Percentiles rank a stretch among this genome's conserved stretches.
phyloP scores from a whole-genome alignment of 1,140 invertebrate genomes.

The Rhagoletis pomonella region DNA sequence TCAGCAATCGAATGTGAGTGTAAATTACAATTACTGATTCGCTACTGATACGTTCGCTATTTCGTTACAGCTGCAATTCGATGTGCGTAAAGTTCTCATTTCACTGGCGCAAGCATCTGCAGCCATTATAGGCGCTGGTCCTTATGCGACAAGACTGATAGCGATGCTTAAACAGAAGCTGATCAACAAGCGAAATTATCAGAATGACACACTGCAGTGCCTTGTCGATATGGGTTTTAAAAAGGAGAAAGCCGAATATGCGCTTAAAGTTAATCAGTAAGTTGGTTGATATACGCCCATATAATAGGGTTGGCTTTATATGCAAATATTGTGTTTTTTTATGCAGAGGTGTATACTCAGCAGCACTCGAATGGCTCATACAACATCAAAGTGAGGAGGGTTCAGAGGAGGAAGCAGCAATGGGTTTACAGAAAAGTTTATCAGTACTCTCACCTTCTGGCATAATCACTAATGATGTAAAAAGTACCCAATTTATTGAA shows the following conservation, averaged over 20 bases:
- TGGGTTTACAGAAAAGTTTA: constrained; percentile 64
- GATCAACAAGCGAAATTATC: constrained; percentile 68
- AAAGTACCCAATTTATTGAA: neutral
- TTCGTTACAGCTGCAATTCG: constrained; percentile 67
- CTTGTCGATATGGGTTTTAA: constrained; percentile 72
- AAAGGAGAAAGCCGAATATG: constrained; percentile 65
- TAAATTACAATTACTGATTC: neutral
- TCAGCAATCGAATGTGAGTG: constrained; percentile 71
- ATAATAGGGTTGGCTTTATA: neutral
- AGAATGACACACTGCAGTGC: constrained; percentile 70
- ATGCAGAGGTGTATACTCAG: constrained; percentile 66
- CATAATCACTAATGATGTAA: constrained; percentile 69
- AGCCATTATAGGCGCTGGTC: constrained; percentile 68
- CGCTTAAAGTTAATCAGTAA: constrained; percentile 64
- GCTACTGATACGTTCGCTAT: neutral
- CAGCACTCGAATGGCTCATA: constrained; percentile 70
- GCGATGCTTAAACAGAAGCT: constrained; percentile 71
- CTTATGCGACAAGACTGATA: constrained; percentile 70
- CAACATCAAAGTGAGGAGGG: constrained; percentile 67
- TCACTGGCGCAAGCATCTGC: constrained; percentile 71
- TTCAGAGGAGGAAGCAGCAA: constrained; percentile 55
- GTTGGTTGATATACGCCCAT: neutral
- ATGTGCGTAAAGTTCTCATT: constrained; percentile 72
- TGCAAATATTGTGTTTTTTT: neutral
- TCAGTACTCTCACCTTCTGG: constrained; percentile 69